Evolutionary conservation across 2,113 vertebrate genomes (phyloP), one percentile per base, ranked within the genome.

Genomic region (Plotosus lineatus): DNA sequence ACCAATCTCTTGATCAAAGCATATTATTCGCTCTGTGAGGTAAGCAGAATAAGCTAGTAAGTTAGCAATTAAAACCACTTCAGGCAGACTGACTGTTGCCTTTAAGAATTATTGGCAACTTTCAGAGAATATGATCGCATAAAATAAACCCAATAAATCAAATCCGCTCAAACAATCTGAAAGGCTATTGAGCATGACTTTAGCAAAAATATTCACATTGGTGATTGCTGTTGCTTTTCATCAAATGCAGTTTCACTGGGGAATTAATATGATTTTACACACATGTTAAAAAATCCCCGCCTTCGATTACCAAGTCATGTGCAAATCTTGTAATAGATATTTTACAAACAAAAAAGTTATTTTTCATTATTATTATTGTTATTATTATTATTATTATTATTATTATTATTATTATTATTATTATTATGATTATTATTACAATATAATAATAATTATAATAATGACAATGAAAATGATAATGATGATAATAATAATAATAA

Each of bases 1-100:
- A 26, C 65, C 65, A 69, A 69, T 69, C 26, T 26, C n/a, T 69
- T 69, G 65, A 69, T 69, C 65, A 69, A 69, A 69, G 65, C 65
- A 26, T 15, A 69, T 44, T 3, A 69, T 69, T 46, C 40, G 26
- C 65, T 46, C 36, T 66, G 40, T 69, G 40, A 44, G 65, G 40
- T 44, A 44, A 69, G 65, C 65, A 44, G 40, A 26, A 3, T 44
- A 44, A 44, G 65, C 65, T 68, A 68, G 65, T 12, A 3, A 46
- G 23, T 14, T 26, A 26, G 21, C 63, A 23, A 66, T 66, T 40
- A 69, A 69, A 69, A 69, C 40, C 42, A 44, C 40, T 68, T 68
- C 28, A 68, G 65, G 36, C 23, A 68, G 38, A 12, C 38, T 44
- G 65, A 69, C 44, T 69, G 65, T 7, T 69, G 40, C 11, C 2